phyloP scores from a whole-genome alignment of 2,113 vertebrate species.

The Nycticorax nycticorax region DNA sequence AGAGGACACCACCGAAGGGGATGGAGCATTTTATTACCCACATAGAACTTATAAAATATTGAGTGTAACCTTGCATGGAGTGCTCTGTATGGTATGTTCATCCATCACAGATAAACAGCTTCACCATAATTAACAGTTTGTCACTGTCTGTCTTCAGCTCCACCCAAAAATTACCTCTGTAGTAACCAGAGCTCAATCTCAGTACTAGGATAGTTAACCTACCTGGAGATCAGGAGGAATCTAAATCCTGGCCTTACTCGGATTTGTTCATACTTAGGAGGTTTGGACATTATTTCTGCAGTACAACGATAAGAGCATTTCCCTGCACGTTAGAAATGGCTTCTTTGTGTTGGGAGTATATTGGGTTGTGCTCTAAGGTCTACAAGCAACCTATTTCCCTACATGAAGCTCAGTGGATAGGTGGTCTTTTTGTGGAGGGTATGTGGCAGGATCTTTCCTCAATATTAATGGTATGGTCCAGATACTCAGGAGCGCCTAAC shows the following conservation, averaged over 20 bases:
- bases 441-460: not conserved
- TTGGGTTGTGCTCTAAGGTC: not conserved
- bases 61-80: constrained; percentile 2
- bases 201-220: not conserved
- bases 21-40: constrained; percentile 8
- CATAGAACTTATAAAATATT: constrained; percentile 25
- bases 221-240: not conserved
- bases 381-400: not conserved
- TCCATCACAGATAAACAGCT: not conserved
- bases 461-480: too few relatives aligned
- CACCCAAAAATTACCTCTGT: not conserved
- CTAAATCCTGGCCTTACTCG: not conserved
- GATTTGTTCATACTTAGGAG: not conserved
- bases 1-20: not conserved
- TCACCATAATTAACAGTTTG: constrained; percentile 22
- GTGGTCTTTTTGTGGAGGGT: not conserved
- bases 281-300: not conserved
- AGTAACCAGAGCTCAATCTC: not conserved
- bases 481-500: not conserved
- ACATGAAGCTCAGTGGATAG: not conserved
- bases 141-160: not conserved
- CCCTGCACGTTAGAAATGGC: not conserved
- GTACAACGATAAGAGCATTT: not conserved
- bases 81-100: not conserved
- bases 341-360: not conserved